A percentile compares a stretch with the other conserved stretches of the same genome.
These are phyloP conservation scores for Teleogryllus oceanicus DNA, from an alignment of 2,888 invertebrate genomes.

Conservation along the genomic window DNA sequence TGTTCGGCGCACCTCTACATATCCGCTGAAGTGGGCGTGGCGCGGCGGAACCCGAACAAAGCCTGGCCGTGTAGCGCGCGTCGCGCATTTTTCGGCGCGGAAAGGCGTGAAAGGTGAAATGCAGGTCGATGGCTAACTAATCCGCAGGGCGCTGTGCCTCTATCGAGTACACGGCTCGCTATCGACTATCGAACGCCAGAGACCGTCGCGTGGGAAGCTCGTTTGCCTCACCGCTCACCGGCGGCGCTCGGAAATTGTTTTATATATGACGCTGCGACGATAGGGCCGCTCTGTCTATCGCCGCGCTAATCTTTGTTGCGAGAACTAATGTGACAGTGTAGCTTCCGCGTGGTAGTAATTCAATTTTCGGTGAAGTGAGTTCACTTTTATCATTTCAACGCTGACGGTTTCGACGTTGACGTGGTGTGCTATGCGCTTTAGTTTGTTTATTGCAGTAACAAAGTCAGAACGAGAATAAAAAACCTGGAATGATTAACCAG, in stretches of 20 bases:
- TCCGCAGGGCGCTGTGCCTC: background rate
- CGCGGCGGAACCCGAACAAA: background rate
- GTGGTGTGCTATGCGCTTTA: no score
- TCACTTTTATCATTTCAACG: background rate
- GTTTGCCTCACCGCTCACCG: no score
- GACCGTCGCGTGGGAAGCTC: no score
- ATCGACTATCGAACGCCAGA: background rate
- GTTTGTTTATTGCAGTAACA: no score
- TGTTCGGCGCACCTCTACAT: no score
- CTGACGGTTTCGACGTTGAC: background rate
- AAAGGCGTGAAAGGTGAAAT: background rate
- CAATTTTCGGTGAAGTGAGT: background rate
- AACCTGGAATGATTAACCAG: no score
- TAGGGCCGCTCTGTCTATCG: background rate
- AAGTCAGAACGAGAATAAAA: no score
- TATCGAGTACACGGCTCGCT: background rate
- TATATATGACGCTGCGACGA: no score
- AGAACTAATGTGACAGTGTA: background rate
- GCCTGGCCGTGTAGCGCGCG: background rate
- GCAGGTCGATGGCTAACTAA: background rate
- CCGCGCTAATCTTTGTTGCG: background rate
- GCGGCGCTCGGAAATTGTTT: no score
- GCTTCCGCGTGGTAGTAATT: background rate
- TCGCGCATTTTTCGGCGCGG: background rate
- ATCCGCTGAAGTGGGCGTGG: no score